A percentile compares a stretch with the other conserved stretches of the same genome.
phyloP scores from a whole-genome alignment of 37 sponge, comb jelly and placozoan genomes.

The Oopsacas minuta region DNA sequence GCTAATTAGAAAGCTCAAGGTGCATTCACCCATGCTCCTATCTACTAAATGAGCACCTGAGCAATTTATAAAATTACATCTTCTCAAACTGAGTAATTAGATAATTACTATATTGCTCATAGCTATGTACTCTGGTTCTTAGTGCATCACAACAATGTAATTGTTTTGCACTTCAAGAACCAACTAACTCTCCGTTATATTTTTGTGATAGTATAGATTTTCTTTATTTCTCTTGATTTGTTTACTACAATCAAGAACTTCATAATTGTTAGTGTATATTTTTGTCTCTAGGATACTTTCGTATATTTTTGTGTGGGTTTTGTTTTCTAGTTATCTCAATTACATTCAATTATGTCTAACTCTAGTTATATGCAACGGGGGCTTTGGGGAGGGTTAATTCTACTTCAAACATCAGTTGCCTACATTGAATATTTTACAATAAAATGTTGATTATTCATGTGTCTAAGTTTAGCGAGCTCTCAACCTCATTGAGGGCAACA shows the following conservation, averaged over 20 bases:
- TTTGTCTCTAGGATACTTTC: slow-evolving; percentile 16
- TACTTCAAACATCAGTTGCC: too few relatives aligned
- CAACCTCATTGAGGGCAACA: too few relatives aligned
- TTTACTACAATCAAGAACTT: not conserved
- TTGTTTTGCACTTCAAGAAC: not conserved
- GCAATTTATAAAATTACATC: not conserved
- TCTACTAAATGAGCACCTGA: not conserved
- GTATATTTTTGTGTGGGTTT: not conserved
- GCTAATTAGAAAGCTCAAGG: not conserved
- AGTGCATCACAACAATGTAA: slow-evolving; percentile 7
- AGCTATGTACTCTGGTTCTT: too few relatives aligned
- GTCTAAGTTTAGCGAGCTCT: too few relatives aligned
- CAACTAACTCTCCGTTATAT: not conserved
- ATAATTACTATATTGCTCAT: not conserved
- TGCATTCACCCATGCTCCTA: not conserved
- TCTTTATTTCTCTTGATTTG: not conserved
- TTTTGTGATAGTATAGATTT: slow-evolving; percentile 6
- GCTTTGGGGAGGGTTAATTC: too few relatives aligned
- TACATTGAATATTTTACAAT: too few relatives aligned
- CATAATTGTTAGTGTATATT: slow-evolving; percentile 16
- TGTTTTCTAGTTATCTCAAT: slow-evolving; percentile 18
- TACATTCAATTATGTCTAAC: not conserved
- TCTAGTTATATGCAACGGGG: too few relatives aligned
- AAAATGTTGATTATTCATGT: too few relatives aligned
- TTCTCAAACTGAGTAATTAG: not conserved